Base-by-base conservation (phyloP, 2,888 invertebrate genomes). In the Tetranychus truncatus region DNA sequence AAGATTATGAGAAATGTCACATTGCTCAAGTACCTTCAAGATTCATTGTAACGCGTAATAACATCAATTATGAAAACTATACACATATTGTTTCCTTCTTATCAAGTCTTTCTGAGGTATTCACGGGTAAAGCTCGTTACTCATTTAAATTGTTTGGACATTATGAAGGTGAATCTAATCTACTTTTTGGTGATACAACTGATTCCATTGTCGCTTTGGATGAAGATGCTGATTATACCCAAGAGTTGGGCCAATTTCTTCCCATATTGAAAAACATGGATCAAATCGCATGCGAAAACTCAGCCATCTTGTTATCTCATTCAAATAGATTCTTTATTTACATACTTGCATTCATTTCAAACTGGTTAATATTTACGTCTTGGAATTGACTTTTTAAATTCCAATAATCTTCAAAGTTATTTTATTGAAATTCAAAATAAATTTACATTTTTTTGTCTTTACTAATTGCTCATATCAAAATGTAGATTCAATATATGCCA, bases 11-110 rank as follows among this genome's bases (percentile, higher is more conserved):
- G 1, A 84, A 83, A 1, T 89, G 89, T 81, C 86, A 89, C 81
- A 82, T 89, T 45, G 87, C 85, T 0, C 82, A 86, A 80, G 86
- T 87, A 6, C 89, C 89, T 0, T 87, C 89, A 11, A 55, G 72
- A 21, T 74, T 77, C 20, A 74, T 76, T 18, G 75, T 74, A 15
- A 76, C 76, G 3, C 21, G 66, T 9, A 72, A 71, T 7, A 21
- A 45, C 45, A 75, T 73, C 7, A 24, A 71, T 15, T n/a, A 69
- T n/a, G 75, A 77, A 5, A 65, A 73, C 3, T 45, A 75, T 20
- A 24, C 76, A 21, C 72, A 76, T 15, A 55, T 69, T 15, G 15
- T 75, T 8, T 45, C 18, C 15, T 45, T 77, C 7, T 21, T 77
- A 7, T 67, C 73, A 11, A 71, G n/a, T 65, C 24, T 76, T 20